A percentile compares a stretch with the other conserved stretches of the same genome.
Evolutionary conservation across 2,797 vertebrate species (phyloP).

Genomic region (Varecia variegata): DNA sequence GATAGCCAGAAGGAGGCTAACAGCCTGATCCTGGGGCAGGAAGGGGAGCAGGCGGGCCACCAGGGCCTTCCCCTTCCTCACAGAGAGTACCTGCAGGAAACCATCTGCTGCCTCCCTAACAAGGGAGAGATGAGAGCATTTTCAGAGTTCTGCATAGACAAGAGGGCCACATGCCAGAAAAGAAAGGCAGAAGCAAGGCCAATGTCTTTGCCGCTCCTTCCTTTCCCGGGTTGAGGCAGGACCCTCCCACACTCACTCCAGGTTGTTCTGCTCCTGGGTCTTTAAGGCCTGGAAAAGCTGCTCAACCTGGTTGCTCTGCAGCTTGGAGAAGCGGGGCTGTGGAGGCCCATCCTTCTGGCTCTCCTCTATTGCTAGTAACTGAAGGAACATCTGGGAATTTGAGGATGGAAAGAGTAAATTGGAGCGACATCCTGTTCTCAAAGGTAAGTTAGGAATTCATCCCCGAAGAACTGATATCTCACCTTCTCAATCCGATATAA

Average conservation of each 20-base stretch:
- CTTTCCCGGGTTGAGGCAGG: neutral
- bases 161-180: neutral
- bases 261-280: conserved; percentile 81
- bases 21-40: conserved; percentile 83
- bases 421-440: neutral
- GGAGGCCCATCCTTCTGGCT: conserved; percentile 79
- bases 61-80: conserved; percentile 93
- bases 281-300: conserved; percentile 87
- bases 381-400: conserved; percentile 88
- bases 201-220: neutral
- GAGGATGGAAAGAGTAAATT: neutral
- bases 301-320: conserved; percentile 85
- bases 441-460: neutral
- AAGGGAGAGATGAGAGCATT: conserved; percentile 10
- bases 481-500: conserved; percentile 94
- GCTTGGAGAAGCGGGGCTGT: conserved; percentile 81
- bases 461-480: neutral
- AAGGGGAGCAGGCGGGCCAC: conserved; percentile 90
- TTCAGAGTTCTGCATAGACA: neutral
- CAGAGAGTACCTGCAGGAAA: conserved; percentile 91
- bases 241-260: conserved; percentile 84
- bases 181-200: neutral
- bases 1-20: conserved; percentile 87
- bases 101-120: conserved; percentile 89
- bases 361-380: conserved; percentile 92